A percentile compares a stretch with the other conserved stretches of the same genome.
phyloP scores from a whole-genome alignment of 2,113 vertebrate species.

The Pyxicephalus adspersus region DNA sequence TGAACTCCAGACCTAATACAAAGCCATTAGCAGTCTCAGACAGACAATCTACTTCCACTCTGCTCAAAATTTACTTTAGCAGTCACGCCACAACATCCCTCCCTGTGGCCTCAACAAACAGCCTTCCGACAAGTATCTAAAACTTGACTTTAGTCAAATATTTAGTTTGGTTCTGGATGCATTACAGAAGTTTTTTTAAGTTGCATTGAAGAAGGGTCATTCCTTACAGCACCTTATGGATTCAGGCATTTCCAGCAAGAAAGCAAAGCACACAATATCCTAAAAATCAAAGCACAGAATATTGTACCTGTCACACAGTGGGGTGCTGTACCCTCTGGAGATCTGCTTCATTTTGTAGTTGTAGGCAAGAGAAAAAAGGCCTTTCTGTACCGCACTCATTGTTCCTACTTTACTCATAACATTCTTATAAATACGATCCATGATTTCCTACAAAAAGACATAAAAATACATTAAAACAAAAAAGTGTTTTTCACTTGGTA shows the following conservation, averaged over 20 bases:
- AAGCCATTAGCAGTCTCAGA: conserved; percentile 2
- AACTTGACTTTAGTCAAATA: too few relatives aligned
- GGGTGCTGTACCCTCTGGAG: conserved; percentile 82
- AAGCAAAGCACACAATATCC: too few relatives aligned
- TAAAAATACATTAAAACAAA: neutral
- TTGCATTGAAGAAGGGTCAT: too few relatives aligned
- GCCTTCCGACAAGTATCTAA: too few relatives aligned
- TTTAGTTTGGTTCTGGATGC: too few relatives aligned
- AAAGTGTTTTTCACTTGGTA: neutral
- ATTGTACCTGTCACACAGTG: conserved; percentile 86
- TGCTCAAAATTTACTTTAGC: conserved; percentile 1
- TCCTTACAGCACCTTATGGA: too few relatives aligned
- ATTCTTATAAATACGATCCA: conserved; percentile 96
- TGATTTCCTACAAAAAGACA: conserved; percentile 83
- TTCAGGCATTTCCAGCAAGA: too few relatives aligned
- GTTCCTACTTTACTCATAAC: conserved; percentile 92
- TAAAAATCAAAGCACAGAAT: neutral
- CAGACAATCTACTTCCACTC: neutral
- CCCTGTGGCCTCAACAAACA: neutral
- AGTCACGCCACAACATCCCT: conserved; percentile 7
- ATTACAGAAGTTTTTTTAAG: too few relatives aligned
- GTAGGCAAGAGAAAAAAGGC: conserved; percentile 90
- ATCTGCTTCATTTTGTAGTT: conserved; percentile 98
- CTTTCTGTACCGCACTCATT: conserved; percentile 85
- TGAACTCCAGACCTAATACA: conserved; percentile 1